Evolutionary conservation across 1,140 invertebrate species (phyloP), one percentile per base, ranked within the genome.

Genomic region (Hirudo medicinalis): DNA sequence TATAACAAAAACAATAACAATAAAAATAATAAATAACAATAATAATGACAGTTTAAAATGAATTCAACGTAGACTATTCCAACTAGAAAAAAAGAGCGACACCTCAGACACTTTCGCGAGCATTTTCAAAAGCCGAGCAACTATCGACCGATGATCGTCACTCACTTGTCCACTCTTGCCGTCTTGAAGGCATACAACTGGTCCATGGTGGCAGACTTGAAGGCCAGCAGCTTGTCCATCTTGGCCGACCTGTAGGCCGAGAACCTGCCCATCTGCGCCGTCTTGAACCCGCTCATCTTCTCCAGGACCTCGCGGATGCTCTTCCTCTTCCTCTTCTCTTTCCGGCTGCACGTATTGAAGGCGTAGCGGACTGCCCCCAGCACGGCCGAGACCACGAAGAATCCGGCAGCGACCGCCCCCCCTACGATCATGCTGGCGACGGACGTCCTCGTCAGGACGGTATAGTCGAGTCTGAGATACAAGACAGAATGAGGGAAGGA

Each of bases 361-460:
- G 66, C 25, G 66, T 69, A 74, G 19, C 86, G 85, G 69, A 92
- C 77, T 3, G 90, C 85, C 80, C 92, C 90, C 40, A 90, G 82
- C 57, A 91, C 76, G 20, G 93, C 82, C 0, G 91, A 92, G 54
- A 90, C 76, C 49, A 87, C 83, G 29, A 95, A 85, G 81, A 95
- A 94, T 60, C 83, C 86, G 19, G 85, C 85, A 13, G 91, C 90
- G 77, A 88, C 87, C 27, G 87, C 85, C 17, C 88, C 86, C 43
- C 92, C 93, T 72, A 91, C 88, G 22, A 91, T 77, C 66, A 94
- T 86, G 79, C 91, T 93, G 71, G 88, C 85, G 55, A 94, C 87
- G 80, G 91, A 89, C 32, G 93, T 88, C 71, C 88, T 86, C 76
- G 87, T 87, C 82, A 91, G 87, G 67, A 89, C 89, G 76, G 89